These are phyloP conservation scores for Dicrostonyx torquatus DNA, from an alignment of 2,797 vertebrate species.

Conservation along the genomic window DNA sequence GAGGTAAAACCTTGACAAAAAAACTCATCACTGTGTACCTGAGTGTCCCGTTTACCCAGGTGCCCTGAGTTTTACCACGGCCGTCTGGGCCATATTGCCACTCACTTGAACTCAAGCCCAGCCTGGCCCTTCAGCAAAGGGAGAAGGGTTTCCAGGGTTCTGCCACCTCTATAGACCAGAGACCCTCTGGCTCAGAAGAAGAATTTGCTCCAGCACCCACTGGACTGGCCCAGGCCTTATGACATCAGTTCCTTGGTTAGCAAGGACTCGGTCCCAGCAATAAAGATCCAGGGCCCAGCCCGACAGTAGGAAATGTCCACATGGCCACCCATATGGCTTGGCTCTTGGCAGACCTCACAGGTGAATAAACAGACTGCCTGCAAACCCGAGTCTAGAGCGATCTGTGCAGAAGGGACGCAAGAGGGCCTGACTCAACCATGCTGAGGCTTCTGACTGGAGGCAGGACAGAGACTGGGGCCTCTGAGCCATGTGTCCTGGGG, in stretches of 20 bases:
- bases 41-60: not conserved
- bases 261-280: not conserved
- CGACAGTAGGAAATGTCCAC: not conserved
- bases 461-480: not conserved
- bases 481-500: not conserved
- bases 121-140: not conserved
- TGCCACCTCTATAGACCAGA: not conserved
- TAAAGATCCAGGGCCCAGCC: not conserved
- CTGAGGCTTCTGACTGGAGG: not conserved
- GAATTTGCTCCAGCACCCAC: too few species aligned
- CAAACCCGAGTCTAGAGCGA: too few species aligned
- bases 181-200: accelerated
- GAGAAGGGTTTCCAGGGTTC: not conserved
- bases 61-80: not conserved
- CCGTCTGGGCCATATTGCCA: not conserved
- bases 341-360: not conserved
- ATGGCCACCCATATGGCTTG: not conserved
- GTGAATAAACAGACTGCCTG: not conserved
- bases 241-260: not conserved
- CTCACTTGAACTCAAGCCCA: not conserved
- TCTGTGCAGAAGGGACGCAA: not conserved
- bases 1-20: not conserved
- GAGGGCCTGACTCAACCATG: not conserved
- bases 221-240: not conserved
- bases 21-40: not conserved